Conservation (phyloP, 2,113 vertebrate species). For the Dinomys branickii region DNA sequence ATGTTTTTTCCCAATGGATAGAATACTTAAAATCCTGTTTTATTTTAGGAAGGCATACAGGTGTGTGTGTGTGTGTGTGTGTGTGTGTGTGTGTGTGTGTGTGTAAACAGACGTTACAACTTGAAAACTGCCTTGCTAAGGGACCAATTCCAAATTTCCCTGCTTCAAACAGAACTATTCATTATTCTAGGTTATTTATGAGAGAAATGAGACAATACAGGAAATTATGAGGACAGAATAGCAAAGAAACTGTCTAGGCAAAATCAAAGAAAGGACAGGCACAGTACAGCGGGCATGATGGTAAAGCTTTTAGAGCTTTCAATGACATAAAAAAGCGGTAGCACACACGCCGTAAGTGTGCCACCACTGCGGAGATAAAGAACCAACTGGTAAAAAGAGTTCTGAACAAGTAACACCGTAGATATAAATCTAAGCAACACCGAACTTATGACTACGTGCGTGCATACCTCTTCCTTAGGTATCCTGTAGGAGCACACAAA, state of each 20-base stretch:
- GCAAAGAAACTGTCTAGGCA: background rate
- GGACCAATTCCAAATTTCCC: background rate
- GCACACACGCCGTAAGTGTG: background rate
- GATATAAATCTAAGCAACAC: background rate
- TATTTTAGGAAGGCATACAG: background rate
- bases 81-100: background rate
- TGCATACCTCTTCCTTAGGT: background rate
- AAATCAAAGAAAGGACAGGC: constrained; percentile 21
- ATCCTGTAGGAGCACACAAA: background rate
- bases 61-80: background rate
- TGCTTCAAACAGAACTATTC: constrained; percentile 6
- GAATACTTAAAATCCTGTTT: constrained; percentile 18
- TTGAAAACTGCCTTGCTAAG: background rate
- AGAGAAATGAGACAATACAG: background rate
- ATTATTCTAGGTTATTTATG: background rate
- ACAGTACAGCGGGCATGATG: background rate
- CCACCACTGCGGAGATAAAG: background rate
- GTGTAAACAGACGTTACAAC: background rate
- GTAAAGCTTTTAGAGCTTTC: background rate
- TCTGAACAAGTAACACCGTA: background rate
- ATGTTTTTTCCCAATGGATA: background rate
- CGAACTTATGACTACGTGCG: background rate
- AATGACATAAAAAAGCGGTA: background rate
- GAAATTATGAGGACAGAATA: constrained; percentile 12
- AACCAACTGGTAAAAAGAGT: constrained; percentile 32